Conservation (phyloP, 2,797 vertebrate genomes). For the Momotus momota region DNA sequence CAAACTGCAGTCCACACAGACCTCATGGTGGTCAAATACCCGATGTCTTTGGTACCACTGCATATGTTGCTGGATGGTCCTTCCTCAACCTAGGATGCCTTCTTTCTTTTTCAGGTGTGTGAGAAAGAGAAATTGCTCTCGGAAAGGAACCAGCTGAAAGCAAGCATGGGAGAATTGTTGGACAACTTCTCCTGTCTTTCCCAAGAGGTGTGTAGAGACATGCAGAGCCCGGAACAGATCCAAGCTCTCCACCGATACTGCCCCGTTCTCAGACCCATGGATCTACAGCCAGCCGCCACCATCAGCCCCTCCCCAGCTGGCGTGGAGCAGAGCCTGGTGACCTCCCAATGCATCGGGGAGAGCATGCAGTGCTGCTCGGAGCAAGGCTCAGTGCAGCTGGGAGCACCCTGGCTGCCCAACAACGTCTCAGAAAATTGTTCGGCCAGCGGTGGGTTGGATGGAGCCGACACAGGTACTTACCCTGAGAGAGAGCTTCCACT, state of each 20-base stretch:
- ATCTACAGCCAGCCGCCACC: conserved; percentile 83
- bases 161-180: conserved; percentile 97
- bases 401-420: conserved; percentile 82
- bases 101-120: conserved; percentile 84
- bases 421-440: conserved; percentile 81
- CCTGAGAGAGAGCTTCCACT: conserved; percentile 84
- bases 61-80: rapidly evolving
- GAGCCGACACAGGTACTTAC: conserved; percentile 82
- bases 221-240: conserved; percentile 96
- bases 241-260: conserved; percentile 96
- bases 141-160: conserved; percentile 97
- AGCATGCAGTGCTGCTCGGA: conserved; percentile 82
- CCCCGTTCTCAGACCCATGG: conserved; percentile 90
- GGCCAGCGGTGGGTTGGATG: conserved; percentile 73
- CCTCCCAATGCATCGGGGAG: conserved; percentile 83
- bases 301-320: conserved; percentile 83
- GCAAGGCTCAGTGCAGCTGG: conserved; percentile 72
- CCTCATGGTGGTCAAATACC: not conserved
- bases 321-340: conserved; percentile 83
- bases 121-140: conserved; percentile 98
- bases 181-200: conserved; percentile 99
- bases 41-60: not conserved
- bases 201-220: conserved; percentile 96
- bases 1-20: not conserved
- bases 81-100: not conserved